Base-by-base conservation (phyloP, 2,113 vertebrate genomes). In the Caloenas nicobarica region DNA sequence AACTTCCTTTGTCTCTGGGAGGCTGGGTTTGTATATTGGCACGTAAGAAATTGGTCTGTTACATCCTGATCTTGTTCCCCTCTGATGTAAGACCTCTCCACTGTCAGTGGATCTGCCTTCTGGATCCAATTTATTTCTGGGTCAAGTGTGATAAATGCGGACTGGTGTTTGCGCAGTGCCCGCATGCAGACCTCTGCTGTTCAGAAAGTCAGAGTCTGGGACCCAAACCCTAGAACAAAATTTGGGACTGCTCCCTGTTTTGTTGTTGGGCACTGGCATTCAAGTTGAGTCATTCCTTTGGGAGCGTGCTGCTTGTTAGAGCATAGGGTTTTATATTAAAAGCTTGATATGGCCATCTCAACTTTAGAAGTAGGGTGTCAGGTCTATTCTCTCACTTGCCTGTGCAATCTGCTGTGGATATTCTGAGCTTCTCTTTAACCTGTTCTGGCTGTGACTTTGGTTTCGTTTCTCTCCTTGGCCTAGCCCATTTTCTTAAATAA, bases 131-230 rank as follows among this genome's bases (percentile, higher is more conserved):
- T 1, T n/a, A 6, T 26, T 83, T 31, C 54, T 73, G 38, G 38
- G 23, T 42, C 11, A 34, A 1, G 25, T 13, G 23, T 34, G 51
- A 29, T 42, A 5, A 28, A 28, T 4, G 28, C 13, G 40, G 38
- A 0, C 36, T 69, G 48, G 22, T 0, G 0, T 40, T 79, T 48
- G 15, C 57, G n/a, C 0, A 0, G 28, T 74, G 56, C 24, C 34
- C 28, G 6, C 0, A 1, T 57, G 54, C 70, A 65, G 42, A 23
- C 7, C 25, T 74, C 31, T 1, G 0, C 19, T 1, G 1, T 21
- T 84, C 14, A n/a, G 11, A 18, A 60, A n/a, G 28, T 31, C 62
- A 19, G 38, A n/a, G 11, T 33, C 61, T 51, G 36, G 21, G 46
- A 26, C 36, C 40, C 26, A 50, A 44, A 40, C 42, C 33, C 26